Percentiles rank a stretch among this genome's conserved stretches.
phyloP scores from a whole-genome alignment of 2,113 vertebrate species.

The Hemichromis elongatus region DNA sequence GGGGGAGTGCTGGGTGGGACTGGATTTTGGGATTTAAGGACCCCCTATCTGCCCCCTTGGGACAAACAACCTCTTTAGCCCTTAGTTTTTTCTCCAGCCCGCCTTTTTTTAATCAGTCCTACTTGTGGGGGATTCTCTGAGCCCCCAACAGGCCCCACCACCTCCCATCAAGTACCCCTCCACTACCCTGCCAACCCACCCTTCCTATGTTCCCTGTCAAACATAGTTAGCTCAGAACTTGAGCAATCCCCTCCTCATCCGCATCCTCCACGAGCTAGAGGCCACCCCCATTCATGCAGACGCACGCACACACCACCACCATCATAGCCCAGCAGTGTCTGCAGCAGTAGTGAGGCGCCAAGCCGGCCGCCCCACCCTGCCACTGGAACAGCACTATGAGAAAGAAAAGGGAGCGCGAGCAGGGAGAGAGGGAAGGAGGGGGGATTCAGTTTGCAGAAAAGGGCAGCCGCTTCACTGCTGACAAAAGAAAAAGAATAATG shows the following conservation, averaged over 20 bases:
- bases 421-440: not conserved
- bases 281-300: not conserved
- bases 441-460: slow-evolving; percentile 25
- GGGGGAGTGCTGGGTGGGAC: not conserved
- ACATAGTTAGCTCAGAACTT: slow-evolving; percentile 64
- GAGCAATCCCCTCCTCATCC: not conserved
- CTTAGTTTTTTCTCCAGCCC: slow-evolving; percentile 3
- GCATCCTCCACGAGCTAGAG: not conserved
- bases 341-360: slow-evolving; percentile 53
- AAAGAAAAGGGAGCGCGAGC: slow-evolving; percentile 17
- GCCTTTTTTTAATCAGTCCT: slow-evolving; percentile 19
- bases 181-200: not conserved
- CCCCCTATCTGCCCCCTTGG: slow-evolving; percentile 17
- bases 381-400: slow-evolving; percentile 20
- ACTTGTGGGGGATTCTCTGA: not conserved
- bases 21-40: slow-evolving; percentile 20
- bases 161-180: not conserved
- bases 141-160: not conserved
- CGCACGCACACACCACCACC: slow-evolving; percentile 6
- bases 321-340: slow-evolving; percentile 43
- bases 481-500: slow-evolving; percentile 62
- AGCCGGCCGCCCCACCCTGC: slow-evolving; percentile 47
- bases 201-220: slow-evolving; percentile 66
- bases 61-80: slow-evolving; percentile 48
- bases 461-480: slow-evolving; percentile 56